These are phyloP conservation scores for Hermaeophaga mercurialis DNA, from an alignment of 2,888 invertebrate genomes.

Conservation along the genomic window DNA sequence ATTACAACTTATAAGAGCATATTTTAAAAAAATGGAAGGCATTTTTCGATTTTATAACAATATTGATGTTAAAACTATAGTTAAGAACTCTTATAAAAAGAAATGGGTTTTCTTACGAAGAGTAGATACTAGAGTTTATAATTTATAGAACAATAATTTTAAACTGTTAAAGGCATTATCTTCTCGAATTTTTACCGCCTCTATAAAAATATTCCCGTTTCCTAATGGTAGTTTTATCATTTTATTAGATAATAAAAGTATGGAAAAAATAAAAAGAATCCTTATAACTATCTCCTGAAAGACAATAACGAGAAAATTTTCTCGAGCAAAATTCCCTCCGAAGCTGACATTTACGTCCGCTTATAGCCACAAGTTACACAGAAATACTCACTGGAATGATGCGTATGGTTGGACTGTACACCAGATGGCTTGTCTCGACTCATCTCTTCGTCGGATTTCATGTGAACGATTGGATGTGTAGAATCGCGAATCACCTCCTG, in stretches of 20 bases:
- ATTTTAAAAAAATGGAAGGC: too few species aligned
- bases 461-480: constrained; percentile 27
- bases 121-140: too few species aligned
- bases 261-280: background rate
- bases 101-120: too few species aligned
- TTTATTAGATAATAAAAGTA: background rate
- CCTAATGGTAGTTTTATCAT: background rate
- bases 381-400: constrained; percentile 47
- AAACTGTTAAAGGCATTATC: too few species aligned
- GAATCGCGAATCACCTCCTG: constrained; percentile 19
- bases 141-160: too few species aligned
- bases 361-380: background rate
- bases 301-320: background rate
- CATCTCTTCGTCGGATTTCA: constrained; percentile 52
- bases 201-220: background rate
- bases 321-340: background rate
- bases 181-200: background rate
- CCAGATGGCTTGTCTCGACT: constrained; percentile 47
- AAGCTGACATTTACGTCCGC: background rate
- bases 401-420: constrained; percentile 47
- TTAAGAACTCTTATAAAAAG: too few species aligned
- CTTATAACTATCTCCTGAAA: background rate
- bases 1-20: too few species aligned
- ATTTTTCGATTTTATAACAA: too few species aligned
- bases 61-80: too few species aligned